Conservation (phyloP, 1,140 invertebrate genomes). For the Helicorthomorpha holstii region DNA sequence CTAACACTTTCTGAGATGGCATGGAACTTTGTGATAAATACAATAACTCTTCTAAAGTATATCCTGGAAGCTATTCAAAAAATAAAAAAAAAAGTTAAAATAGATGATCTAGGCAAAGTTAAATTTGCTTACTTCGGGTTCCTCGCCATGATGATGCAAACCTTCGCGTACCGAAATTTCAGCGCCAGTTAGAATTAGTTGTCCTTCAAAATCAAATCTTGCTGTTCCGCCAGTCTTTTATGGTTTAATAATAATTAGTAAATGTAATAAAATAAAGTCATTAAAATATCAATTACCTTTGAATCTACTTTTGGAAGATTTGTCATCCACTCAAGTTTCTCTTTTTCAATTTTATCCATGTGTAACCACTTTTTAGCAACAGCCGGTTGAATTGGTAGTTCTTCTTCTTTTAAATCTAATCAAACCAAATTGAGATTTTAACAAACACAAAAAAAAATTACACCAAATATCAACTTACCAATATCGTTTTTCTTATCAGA, state of each 20-base stretch:
- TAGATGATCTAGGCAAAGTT: no score
- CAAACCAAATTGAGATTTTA: no score
- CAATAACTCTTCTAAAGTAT: slow-evolving; percentile 69
- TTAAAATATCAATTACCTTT: slow-evolving; percentile 14
- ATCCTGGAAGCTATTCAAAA: slow-evolving; percentile 47
- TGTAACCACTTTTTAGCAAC: slow-evolving; percentile 6
- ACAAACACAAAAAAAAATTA: no score
- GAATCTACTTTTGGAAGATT: slow-evolving; percentile 7
- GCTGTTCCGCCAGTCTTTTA: slow-evolving; percentile 35
- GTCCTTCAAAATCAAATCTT: slow-evolving; percentile 40
- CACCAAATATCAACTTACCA: no score
- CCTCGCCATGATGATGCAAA: slow-evolving; percentile 79
- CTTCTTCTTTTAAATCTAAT: neutral
- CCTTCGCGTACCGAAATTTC: slow-evolving; percentile 41
- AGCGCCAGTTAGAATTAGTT: slow-evolving; percentile 25
- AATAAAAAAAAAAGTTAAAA: no score
- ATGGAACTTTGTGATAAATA: slow-evolving; percentile 46
- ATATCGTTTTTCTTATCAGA: no score
- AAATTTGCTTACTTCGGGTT: slow-evolving; percentile 53
- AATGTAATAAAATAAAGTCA: slow-evolving; percentile 14
- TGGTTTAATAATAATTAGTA: slow-evolving; percentile 11
- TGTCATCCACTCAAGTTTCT: slow-evolving; percentile 11
- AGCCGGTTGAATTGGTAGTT: slow-evolving; percentile 14
- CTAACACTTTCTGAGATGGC: slow-evolving; percentile 58
- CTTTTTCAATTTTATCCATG: slow-evolving; percentile 13